Evolutionary conservation across 2,113 vertebrate genomes (phyloP).

Genomic region (Glaucidium brasilianum): DNA sequence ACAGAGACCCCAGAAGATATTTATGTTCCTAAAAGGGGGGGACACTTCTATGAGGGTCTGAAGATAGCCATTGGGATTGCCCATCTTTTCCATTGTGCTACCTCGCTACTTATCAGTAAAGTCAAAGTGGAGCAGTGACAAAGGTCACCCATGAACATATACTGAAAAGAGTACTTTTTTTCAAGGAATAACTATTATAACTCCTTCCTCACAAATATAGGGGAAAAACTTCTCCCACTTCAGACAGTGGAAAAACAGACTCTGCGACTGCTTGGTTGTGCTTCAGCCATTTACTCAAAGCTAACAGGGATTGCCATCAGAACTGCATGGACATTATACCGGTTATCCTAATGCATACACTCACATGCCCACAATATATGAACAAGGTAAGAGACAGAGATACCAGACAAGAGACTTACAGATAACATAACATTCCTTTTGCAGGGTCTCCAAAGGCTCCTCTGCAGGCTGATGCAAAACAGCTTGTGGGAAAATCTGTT

Average conservation of each 20-base stretch:
- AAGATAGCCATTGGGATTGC: background rate
- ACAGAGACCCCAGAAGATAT: background rate
- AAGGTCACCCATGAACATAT: background rate
- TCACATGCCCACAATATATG: rapidly evolving
- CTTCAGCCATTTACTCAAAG: background rate
- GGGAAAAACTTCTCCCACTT: background rate
- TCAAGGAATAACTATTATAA: background rate
- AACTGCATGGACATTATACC: rapidly evolving
- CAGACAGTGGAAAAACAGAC: background rate
- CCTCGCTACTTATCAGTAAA: background rate
- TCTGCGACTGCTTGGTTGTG: background rate
- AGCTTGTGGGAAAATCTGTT: background rate
- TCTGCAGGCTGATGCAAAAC: background rate
- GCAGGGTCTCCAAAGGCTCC: background rate
- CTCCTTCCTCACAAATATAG: background rate
- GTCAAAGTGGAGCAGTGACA: background rate
- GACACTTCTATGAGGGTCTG: background rate
- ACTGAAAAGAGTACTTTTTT: background rate
- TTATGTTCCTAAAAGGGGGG: rapidly evolving
- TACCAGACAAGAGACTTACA: background rate
- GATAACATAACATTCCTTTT: background rate
- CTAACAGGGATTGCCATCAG: background rate
- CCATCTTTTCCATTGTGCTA: background rate
- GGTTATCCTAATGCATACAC: background rate
- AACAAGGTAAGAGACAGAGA: background rate